These are phyloP conservation scores for Chelmon rostratus DNA, from an alignment of 2,797 vertebrate species.

Conservation along the genomic window DNA sequence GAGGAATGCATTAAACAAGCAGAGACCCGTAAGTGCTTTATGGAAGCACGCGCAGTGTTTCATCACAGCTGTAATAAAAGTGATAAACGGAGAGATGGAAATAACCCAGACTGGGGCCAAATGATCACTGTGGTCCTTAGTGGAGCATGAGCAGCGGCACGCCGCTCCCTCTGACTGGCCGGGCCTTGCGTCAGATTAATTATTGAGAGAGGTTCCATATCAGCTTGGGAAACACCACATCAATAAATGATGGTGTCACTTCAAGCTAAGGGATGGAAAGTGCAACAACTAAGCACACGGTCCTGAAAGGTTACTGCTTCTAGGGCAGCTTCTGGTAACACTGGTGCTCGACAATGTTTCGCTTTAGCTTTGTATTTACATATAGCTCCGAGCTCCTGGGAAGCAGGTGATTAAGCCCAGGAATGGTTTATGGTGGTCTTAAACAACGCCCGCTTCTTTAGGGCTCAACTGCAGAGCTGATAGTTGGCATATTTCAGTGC, in stretches of 20 bases:
- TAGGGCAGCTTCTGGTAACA: constrained; percentile 20
- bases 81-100: constrained; percentile 75
- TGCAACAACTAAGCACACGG: constrained; percentile 61
- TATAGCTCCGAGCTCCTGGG: constrained; percentile 2
- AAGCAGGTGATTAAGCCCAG: constrained; percentile 31
- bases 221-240: constrained; percentile 83
- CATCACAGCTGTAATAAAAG: constrained; percentile 80
- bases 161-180: constrained; percentile 41
- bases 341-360: constrained; percentile 16
- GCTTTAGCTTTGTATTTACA: constrained; percentile 20
- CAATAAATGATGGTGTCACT: constrained; percentile 83
- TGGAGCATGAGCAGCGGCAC: constrained; percentile 50
- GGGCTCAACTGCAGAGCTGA: constrained; percentile 28
- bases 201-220: constrained; percentile 84
- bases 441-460: constrained; percentile 5
- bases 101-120: constrained; percentile 73
- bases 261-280: constrained; percentile 72
- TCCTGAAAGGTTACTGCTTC: constrained; percentile 50
- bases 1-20: constrained; percentile 76
- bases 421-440: constrained; percentile 28
- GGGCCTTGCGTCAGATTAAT: constrained; percentile 75
- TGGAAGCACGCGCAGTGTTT: constrained; percentile 61
- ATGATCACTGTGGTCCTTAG: constrained; percentile 66
- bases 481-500: constrained; percentile 33
- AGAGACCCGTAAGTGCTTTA: constrained; percentile 68